Conservation (phyloP, 2,888 invertebrate species). For the Miltochrista miniata region DNA sequence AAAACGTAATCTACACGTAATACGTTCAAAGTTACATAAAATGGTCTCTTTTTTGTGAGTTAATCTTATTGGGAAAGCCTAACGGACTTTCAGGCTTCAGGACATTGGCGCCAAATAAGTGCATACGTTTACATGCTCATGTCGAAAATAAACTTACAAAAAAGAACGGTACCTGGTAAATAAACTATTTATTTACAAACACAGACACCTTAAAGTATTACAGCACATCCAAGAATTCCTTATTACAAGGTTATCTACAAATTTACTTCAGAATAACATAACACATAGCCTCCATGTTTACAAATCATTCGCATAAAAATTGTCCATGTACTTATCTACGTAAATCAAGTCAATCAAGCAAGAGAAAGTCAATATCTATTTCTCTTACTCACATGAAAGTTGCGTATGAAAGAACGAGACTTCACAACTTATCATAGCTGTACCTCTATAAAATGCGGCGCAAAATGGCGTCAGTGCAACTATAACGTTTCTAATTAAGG, state of each 20-base stretch:
- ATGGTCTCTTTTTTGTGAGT: slow-evolving; percentile 24
- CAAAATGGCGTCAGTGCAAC: slow-evolving; percentile 74
- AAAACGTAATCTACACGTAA: slow-evolving; percentile 30
- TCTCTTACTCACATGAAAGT: slow-evolving; percentile 53
- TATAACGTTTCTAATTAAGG: slow-evolving; percentile 1
- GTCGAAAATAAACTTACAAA: slow-evolving; percentile 18
- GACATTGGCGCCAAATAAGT: slow-evolving; percentile 82
- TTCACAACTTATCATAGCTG: slow-evolving; percentile 34
- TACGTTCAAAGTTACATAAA: slow-evolving; percentile 24
- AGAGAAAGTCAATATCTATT: slow-evolving; percentile 66
- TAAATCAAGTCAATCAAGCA: slow-evolving; percentile 26
- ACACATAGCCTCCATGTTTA: slow-evolving; percentile 81
- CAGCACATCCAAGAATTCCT: slow-evolving; percentile 47
- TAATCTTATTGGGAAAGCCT: slow-evolving; percentile 43
- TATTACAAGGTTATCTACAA: slow-evolving; percentile 40
- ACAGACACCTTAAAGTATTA: slow-evolving; percentile 38
- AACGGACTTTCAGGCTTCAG: slow-evolving; percentile 76
- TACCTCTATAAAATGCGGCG: slow-evolving; percentile 56
- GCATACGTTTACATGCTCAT: slow-evolving; percentile 75
- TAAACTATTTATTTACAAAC: slow-evolving; percentile 16
- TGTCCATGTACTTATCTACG: slow-evolving; percentile 47
- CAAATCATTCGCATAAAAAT: slow-evolving; percentile 77
- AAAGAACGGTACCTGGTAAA: slow-evolving; percentile 22
- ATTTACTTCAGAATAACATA: slow-evolving; percentile 59
- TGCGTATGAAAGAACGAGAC: slow-evolving; percentile 56